A percentile compares a stretch with the other conserved stretches of the same genome.
These are phyloP conservation scores for Palloptera scutellata DNA, from an alignment of 2,888 invertebrate genomes.

Conservation along the genomic window DNA sequence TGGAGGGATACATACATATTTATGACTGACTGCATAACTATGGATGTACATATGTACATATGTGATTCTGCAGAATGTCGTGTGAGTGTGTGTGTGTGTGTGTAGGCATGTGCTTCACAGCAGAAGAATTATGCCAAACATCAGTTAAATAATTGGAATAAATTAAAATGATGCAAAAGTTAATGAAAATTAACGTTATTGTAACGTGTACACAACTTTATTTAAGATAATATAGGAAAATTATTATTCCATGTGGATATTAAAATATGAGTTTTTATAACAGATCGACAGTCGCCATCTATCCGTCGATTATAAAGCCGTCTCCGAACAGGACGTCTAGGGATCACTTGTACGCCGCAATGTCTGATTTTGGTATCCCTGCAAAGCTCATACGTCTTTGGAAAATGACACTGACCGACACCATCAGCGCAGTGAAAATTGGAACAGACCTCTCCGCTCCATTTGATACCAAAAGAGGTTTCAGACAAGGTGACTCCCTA, in stretches of 20 bases:
- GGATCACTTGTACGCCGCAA: no score
- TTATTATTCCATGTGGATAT: not conserved
- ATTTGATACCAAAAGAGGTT: no score
- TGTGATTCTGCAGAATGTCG: not conserved
- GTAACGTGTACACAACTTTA: not conserved
- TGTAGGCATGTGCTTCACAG: not conserved
- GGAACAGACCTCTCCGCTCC: no score
- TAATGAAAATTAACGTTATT: conserved; percentile 12
- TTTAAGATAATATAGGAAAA: conserved; percentile 7
- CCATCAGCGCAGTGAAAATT: no score
- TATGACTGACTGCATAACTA: not conserved
- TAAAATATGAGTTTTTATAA: no score
- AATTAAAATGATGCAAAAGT: conserved; percentile 11
- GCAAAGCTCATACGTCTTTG: no score
- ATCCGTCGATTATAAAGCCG: no score
- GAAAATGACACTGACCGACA: no score
- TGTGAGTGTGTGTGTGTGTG: not conserved
- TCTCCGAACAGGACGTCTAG: no score
- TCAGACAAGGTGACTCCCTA: no score
- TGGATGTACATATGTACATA: not conserved
- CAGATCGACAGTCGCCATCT: no score
- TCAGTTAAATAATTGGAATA: not conserved
- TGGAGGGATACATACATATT: not conserved
- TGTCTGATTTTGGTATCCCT: no score
- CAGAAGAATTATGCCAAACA: not conserved